Evolutionary conservation across 2,113 vertebrate species (phyloP), one percentile per base, ranked within the genome.

Genomic region (Syrmaticus mikado): DNA sequence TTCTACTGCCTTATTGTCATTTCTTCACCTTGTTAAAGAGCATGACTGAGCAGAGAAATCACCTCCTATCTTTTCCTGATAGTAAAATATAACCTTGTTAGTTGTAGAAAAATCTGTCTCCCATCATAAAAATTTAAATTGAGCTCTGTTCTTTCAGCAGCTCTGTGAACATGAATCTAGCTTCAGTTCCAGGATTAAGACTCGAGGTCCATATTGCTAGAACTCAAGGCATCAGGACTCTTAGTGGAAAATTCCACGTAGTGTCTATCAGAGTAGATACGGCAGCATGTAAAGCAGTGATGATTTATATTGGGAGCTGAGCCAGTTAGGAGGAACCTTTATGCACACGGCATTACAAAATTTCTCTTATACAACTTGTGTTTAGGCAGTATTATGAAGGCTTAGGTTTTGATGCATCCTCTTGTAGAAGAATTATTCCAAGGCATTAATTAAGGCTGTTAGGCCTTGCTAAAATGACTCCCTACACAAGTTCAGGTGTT

Each of bases 221-320:
- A 91, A 77, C 67, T 67, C 64, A 25, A 87, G 72, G 89, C 67
- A 87, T 62, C 55, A 76, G 83, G 88, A 83, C 76, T 65, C 8
- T n/a, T 52, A 45, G 93, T 81, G 93, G 83, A 94, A 95, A 95
- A 91, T 94, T 95, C 93, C 92, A 94, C 91, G 38, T 84, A 28
- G 52, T 82, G 68, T 91, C 87, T 81, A 6, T 87, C 83, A 86
- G 82, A 88, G 82, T 14, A 86, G 92, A 86, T 46, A 40, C 1
- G 11, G 92, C 90, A 90, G 90, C 78, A 19, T 60, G 50, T 82
- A 73, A 71, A 81, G 65, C 46, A 64, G 32, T 85, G 94, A 87
- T 94, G 91, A 93, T 81, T 91, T 94, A 68, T 61, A 10, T 50
- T 83, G 82, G 87, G 91, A 94, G 80, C 79, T 85, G 74, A 93